Conservation (phyloP, 2,888 invertebrate species). For the Leptopilina myrica region DNA sequence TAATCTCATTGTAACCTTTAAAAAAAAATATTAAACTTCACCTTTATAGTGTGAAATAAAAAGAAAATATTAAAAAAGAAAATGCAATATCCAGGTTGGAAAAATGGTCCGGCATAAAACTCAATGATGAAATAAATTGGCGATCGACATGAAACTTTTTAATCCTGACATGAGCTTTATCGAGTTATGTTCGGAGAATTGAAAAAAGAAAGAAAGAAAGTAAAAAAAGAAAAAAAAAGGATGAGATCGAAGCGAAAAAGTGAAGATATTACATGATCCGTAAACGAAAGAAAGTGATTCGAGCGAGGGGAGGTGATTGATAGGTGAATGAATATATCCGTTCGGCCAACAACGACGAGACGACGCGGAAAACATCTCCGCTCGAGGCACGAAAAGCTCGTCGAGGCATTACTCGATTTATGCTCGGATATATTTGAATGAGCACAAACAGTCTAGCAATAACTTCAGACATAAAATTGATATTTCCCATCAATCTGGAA, state of each 20-base stretch:
- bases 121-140: conserved; percentile 17
- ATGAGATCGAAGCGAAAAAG: conserved; percentile 18
- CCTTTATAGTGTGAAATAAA: conserved; percentile 20
- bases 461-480: conserved; percentile 68
- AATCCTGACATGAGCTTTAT: conserved; percentile 27
- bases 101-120: conserved; percentile 11
- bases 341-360: conserved; percentile 49
- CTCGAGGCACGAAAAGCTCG: conserved; percentile 50
- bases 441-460: conserved; percentile 68
- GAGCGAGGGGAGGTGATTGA: conserved; percentile 19
- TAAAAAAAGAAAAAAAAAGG: not conserved
- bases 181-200: not conserved
- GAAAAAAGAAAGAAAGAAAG: conserved; percentile 2
- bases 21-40: too few relatives aligned
- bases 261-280: conserved; percentile 16
- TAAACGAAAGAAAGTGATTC: not conserved
- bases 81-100: conserved; percentile 32
- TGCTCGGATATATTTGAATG: conserved; percentile 65
- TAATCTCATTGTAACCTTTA: not conserved
- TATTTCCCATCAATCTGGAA: conserved; percentile 57
- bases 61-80: conserved; percentile 25
- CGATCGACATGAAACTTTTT: conserved; percentile 23
- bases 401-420: conserved; percentile 59
- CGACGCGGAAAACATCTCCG: conserved; percentile 53
- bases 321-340: conserved; percentile 31